Conservation (phyloP, 2,113 vertebrate genomes). For the Pangasianodon gigas region DNA sequence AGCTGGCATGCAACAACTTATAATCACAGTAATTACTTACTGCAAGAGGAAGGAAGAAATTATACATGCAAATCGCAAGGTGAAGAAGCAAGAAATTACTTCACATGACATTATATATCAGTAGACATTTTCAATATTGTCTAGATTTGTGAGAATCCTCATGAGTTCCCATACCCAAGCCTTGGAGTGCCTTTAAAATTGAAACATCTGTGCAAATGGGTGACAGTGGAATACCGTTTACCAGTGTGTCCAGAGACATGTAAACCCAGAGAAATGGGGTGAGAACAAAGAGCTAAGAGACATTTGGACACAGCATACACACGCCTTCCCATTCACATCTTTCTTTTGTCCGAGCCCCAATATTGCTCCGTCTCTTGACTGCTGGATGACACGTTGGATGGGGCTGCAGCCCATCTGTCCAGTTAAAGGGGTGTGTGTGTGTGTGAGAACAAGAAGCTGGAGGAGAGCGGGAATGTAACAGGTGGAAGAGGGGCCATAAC, state of each 20-base stretch:
- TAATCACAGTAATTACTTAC: background rate
- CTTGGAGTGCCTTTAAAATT: background rate
- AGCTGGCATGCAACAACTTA: background rate
- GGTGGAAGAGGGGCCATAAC: slow-evolving; percentile 23
- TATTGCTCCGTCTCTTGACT: slow-evolving; percentile 47
- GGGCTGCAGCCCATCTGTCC: slow-evolving; percentile 75
- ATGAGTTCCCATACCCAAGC: background rate
- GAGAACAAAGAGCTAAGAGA: slow-evolving; percentile 35
- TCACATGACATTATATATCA: background rate
- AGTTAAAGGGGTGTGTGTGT: slow-evolving; percentile 21
- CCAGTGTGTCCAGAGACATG: slow-evolving; percentile 3
- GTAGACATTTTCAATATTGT: background rate
- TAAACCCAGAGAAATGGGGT: slow-evolving; percentile 5
- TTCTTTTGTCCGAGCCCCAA: slow-evolving; percentile 41
- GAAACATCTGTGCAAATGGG: slow-evolving; percentile 31
- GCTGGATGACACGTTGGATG: slow-evolving; percentile 37
- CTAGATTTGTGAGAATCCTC: background rate
- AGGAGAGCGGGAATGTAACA: slow-evolving; percentile 17
- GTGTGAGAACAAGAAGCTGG: slow-evolving; percentile 13
- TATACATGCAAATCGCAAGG: background rate
- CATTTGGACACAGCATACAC: slow-evolving; percentile 20
- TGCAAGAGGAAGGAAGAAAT: background rate
- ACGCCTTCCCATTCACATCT: slow-evolving; percentile 30
- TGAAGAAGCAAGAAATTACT: background rate
- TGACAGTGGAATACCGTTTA: background rate